phyloP scores from a whole-genome alignment of 37 sponge, comb jelly and placozoan species.

The Haliclona indistincta region DNA sequence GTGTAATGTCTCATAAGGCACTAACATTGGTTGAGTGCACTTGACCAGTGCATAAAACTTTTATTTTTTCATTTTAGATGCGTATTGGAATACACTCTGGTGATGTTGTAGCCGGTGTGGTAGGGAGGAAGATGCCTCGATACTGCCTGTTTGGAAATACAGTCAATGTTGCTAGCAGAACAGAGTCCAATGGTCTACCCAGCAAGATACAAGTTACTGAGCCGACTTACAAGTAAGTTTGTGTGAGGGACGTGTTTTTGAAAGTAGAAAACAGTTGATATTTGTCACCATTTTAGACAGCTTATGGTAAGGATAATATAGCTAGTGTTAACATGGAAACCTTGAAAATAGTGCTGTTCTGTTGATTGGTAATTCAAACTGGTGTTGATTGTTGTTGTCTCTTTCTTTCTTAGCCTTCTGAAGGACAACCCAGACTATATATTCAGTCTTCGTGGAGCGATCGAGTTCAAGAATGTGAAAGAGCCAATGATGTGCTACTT shows the following conservation, averaged over 20 bases:
- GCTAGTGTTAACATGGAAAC: not conserved
- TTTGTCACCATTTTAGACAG: not conserved
- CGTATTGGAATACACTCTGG: conserved; percentile 92
- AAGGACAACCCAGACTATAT: conserved; percentile 56
- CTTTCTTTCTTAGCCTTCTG: conserved; percentile 30
- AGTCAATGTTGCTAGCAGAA: conserved; percentile 94
- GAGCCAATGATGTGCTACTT: conserved; percentile 70
- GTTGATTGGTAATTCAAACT: not conserved
- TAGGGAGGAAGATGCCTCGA: conserved; percentile 92
- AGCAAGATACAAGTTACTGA: conserved; percentile 86
- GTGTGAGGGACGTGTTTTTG: not conserved
- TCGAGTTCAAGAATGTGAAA: conserved; percentile 79
- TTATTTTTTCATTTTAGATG: conserved; percentile 50
- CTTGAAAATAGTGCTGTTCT: not conserved
- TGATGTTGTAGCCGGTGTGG: conserved; percentile 91
- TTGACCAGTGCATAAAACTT: not conserved
- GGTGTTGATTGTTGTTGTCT: not conserved
- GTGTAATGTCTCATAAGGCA: not conserved
- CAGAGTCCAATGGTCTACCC: conserved; percentile 80
- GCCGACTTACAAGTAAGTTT: conserved; percentile 65
- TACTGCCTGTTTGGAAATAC: conserved; percentile 99
- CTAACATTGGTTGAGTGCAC: not conserved
- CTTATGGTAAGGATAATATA: too few relatives aligned
- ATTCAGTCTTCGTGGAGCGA: conserved; percentile 59
- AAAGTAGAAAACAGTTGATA: not conserved